Evolutionary conservation across 2,113 vertebrate species (phyloP).

Genomic region (Stegostoma tigrinum): DNA sequence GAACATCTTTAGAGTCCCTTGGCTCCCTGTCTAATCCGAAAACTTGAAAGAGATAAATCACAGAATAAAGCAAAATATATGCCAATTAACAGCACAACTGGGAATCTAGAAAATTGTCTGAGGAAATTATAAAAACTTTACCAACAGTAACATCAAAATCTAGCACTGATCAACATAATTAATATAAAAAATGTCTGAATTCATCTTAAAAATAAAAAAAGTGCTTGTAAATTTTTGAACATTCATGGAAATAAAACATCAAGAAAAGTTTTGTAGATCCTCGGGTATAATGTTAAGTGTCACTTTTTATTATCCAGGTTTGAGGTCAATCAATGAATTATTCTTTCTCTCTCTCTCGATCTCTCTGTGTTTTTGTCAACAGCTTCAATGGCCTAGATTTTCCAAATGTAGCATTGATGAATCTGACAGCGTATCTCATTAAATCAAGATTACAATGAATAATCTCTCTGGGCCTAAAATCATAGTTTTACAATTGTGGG

Average conservation of each 20-base stretch:
- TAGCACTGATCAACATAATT: background rate
- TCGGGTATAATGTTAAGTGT: background rate
- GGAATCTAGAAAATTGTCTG: background rate
- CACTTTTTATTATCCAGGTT: background rate
- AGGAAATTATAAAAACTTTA: background rate
- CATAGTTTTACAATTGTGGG: background rate
- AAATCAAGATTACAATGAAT: background rate
- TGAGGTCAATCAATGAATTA: background rate
- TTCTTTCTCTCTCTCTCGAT: no score
- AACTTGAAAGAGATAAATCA: background rate
- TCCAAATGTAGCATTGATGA: background rate
- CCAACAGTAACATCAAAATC: background rate
- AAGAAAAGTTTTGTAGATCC: background rate
- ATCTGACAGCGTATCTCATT: background rate
- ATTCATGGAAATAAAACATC: slow-evolving; percentile 11
- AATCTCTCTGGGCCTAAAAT: background rate
- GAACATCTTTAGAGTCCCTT: background rate
- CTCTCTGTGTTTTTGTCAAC: background rate
- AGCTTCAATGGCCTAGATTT: background rate
- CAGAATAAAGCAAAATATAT: background rate
- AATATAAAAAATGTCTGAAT: background rate
- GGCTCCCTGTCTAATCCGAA: background rate
- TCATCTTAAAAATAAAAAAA: background rate
- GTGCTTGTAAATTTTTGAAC: background rate
- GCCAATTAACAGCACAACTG: background rate